Evolutionary conservation across 1,140 invertebrate genomes (phyloP), one percentile per base, ranked within the genome.

Genomic region (Hylaeus volcanicus): DNA sequence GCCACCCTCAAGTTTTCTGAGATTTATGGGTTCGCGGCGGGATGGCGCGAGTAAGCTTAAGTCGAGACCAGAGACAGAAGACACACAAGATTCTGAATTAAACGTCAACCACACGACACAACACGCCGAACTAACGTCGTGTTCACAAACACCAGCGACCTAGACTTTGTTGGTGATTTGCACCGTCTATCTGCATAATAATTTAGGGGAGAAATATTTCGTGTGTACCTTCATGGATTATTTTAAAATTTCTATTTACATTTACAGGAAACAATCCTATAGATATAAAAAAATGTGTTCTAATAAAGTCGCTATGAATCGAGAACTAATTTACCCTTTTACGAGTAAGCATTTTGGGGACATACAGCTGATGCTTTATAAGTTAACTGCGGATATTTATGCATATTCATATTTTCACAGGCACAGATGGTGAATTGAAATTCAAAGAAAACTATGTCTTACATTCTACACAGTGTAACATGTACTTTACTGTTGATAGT

Each of bases 41-140:
- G 74, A 65, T 69, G 71, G 58, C 66, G 56, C 64, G 82, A 80
- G 77, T 61, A 80, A 75, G 83, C 82, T 60, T 48, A 74, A 69
- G 66, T 71, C 81, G 51, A 60, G 60, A 12, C 41, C 64, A 45
- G 48, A 69, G 48, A 53, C 61, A 55, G 83, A 71, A 64, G 77
- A 72, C 55, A 86, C 81, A 66, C 82, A 74, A 76, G 82, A 86
- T 86, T 78, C 80, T 71, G 88, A 88, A 88, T 88, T 88, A 88
- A 77, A 85, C 78, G 86, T 88, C 86, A 88, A 88, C 88, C 86
- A 72, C 86, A 88, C 74, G 86, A 86, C 83, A 87, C 83, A 87
- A 78, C 82, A 69, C 65, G 72, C 58, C 70, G 74, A 82, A 82
- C 79, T 86, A 86, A 82, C 80, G 84, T 79, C 82, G 72, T 76